phyloP scores from a whole-genome alignment of 2,797 vertebrate species.

The Sylvia borin region DNA sequence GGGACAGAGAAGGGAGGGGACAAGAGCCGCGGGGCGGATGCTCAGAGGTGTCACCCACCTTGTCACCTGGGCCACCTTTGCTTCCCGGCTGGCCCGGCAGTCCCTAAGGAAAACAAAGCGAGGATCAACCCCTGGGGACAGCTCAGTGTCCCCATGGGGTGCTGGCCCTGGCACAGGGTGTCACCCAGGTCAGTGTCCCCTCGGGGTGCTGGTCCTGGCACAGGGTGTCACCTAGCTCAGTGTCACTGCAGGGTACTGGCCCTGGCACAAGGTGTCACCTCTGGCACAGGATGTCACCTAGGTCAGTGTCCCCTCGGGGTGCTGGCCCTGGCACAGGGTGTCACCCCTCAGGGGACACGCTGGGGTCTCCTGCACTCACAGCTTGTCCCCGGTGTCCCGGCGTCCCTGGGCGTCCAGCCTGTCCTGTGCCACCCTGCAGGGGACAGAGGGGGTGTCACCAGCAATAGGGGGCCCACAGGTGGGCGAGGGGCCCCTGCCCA shows the following conservation, averaged over 20 bases:
- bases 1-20: not conserved
- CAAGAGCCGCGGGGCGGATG: accelerated
- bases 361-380: conserved; percentile 68
- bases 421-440: conserved; percentile 84
- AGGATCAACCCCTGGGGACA: not conserved
- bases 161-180: not conserved
- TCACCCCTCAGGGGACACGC: accelerated
- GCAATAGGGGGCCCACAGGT: not conserved
- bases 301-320: too few species aligned
- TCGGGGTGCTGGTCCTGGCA: accelerated
- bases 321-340: not conserved
- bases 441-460: not conserved
- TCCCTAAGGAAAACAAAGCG: conserved; percentile 76
- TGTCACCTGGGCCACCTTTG: conserved; percentile 88
- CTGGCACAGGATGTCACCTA: too few species aligned
- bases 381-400: conserved; percentile 89
- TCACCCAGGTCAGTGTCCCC: not conserved
- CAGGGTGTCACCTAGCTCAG: not conserved
- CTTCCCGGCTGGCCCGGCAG: conserved; percentile 90
- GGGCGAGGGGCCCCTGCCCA: not conserved
- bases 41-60: conserved; percentile 71
- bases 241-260: not conserved
- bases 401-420: conserved; percentile 83
- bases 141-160: accelerated
- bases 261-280: too few species aligned